Base-by-base conservation (phyloP, 2,113 vertebrate species). In the Sander vitreus region DNA sequence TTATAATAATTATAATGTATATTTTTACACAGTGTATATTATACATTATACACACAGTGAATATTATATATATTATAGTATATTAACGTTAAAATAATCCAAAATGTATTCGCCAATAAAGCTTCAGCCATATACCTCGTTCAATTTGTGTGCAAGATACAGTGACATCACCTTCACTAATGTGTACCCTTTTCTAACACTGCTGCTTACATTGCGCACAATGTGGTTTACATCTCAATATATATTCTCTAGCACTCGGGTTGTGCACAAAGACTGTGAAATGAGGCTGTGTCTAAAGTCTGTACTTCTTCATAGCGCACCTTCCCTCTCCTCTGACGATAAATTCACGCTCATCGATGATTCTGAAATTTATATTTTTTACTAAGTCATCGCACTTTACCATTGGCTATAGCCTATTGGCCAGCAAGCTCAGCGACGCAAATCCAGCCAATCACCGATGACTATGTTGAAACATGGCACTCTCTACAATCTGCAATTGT, bases 401-500 rank as follows among this genome's bases (percentile, higher is more conserved):
- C 51, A 43, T 43, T 11, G 39, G 39, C 39, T 43, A 11, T 10
- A 43, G 9, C 8, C 62, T 53, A 90, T 89, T 89, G 90, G 89
- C 68, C 68, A 2, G 0, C 0, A 25, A 21, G 0, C 12, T 67
- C 27, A 71, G 4, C 18, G 45, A 36, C 1, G 33, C 3, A 1
- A 0, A 4, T 3, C 9, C 16, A 78, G 45, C 93, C 80, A 92
- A 92, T 92, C 85, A 88, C 11, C 50, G 72, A 0, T 5, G 19
- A 43, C 1, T 4, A 27, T 10, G 43, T 11, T 47, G 33, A 68
- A 33, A 57, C 55, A 0, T 14, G 18, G 23, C 2, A 1, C 11
- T 8, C 1, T 1, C 15, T 3, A 0, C 3, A 0, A 0, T 87
- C 86, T 21, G 85, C 6, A n/a, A n/a, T 95, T 76, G 79, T 73